phyloP scores from a whole-genome alignment of 2,113 vertebrate genomes.

The Rhabdornis inornatus region DNA sequence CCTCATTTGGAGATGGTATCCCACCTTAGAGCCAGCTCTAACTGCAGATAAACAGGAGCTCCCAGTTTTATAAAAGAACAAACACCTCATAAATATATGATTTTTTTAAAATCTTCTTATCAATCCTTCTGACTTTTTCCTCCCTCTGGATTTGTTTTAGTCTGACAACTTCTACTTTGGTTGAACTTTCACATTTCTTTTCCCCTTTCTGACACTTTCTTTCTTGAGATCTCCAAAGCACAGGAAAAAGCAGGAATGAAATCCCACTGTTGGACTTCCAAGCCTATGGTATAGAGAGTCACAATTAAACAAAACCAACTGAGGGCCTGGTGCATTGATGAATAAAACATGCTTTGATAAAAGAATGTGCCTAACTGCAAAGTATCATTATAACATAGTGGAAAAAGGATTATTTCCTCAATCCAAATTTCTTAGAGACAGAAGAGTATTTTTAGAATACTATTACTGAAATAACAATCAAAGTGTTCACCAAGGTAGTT shows the following conservation, averaged over 20 bases:
- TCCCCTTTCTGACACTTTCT: not conserved
- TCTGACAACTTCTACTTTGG: not conserved
- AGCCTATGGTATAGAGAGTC: not conserved
- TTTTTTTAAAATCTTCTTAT: not conserved
- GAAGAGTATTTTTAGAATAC: not conserved
- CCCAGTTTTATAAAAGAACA: not conserved
- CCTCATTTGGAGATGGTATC: not conserved
- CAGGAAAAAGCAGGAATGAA: not conserved
- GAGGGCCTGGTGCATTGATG: not conserved
- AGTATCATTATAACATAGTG: not conserved
- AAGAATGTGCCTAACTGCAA: not conserved
- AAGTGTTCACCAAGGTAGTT: not conserved
- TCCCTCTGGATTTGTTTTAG: not conserved
- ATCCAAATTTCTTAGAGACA: not conserved
- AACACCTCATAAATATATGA: not conserved
- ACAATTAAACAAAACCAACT: constrained; percentile 21
- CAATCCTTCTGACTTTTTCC: not conserved
- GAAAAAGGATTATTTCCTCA: not conserved
- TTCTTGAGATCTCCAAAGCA: not conserved
- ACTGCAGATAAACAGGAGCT: not conserved
- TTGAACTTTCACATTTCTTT: not conserved
- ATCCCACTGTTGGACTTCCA: not conserved
- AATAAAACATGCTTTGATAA: not conserved
- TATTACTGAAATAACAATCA: constrained; percentile 15
- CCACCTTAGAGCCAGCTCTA: not conserved